Evolutionary conservation across 2,888 invertebrate genomes (phyloP).

Genomic region (Ormyrus pomaceus): DNA sequence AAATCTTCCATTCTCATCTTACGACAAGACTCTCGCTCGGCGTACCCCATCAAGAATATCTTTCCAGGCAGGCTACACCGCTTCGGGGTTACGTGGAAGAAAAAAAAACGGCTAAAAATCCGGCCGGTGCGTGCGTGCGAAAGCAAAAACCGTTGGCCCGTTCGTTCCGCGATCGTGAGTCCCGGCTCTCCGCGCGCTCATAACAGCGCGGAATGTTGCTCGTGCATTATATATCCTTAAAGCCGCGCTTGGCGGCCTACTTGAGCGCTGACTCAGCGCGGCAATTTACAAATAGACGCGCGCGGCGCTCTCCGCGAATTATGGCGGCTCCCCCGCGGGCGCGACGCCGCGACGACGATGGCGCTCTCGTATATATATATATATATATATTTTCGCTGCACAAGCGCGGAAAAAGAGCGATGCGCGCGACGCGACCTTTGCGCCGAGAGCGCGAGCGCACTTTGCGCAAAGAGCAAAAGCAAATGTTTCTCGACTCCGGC

Average conservation of each 20-base stretch:
- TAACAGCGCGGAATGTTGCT: conserved; percentile 26
- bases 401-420: no score
- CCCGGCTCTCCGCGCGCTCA: not conserved
- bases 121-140: not conserved
- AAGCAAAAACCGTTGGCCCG: conserved; percentile 32
- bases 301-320: not conserved
- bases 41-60: no score
- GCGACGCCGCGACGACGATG: not conserved
- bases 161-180: conserved; percentile 2
- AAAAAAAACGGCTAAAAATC: not conserved
- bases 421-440: not conserved
- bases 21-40: no score
- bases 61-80: no score
- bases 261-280: conserved; percentile 48
- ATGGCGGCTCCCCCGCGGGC: not conserved
- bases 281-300: conserved; percentile 48
- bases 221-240: conserved; percentile 41
- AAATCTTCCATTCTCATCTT: no score
- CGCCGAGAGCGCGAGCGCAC: not conserved
- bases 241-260: conserved; percentile 40
- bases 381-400: not conserved
- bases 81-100: no score
- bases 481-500: not conserved
- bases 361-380: not conserved
- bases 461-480: not conserved